Evolutionary conservation across 2,797 vertebrate species (phyloP).

Genomic region (Catharus ustulatus): DNA sequence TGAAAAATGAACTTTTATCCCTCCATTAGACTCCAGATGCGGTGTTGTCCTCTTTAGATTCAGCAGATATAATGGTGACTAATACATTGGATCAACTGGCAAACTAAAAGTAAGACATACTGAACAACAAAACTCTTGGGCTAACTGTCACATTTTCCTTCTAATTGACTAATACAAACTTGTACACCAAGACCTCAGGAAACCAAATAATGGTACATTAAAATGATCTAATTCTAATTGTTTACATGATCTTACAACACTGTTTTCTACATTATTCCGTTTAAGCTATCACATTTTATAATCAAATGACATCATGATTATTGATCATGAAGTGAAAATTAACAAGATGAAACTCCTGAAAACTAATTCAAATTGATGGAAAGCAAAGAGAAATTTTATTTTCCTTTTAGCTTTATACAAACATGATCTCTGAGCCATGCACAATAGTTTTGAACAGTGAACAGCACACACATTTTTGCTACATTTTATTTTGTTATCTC

Average conservation of each 20-base stretch:
- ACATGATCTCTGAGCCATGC: background rate
- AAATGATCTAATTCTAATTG: background rate
- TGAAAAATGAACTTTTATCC: background rate
- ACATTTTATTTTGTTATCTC: background rate
- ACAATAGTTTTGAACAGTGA: background rate
- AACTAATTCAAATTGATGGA: background rate
- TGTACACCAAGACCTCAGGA: background rate
- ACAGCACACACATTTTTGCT: background rate
- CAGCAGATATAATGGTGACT: background rate
- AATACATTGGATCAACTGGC: background rate
- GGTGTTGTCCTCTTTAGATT: background rate
- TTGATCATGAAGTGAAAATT: background rate
- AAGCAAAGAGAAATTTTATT: background rate
- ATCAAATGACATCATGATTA: background rate
- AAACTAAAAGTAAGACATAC: background rate
- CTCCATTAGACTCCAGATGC: background rate
- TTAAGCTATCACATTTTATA: background rate
- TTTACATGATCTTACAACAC: background rate
- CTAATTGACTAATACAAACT: background rate
- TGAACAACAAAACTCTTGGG: background rate
- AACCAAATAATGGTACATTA: background rate
- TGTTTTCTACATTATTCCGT: background rate
- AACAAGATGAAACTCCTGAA: background rate
- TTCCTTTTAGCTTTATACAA: background rate
- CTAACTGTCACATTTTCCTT: background rate